phyloP scores from a whole-genome alignment of 92 coral and sea anemone species.

The Nematostella vectensis region DNA sequence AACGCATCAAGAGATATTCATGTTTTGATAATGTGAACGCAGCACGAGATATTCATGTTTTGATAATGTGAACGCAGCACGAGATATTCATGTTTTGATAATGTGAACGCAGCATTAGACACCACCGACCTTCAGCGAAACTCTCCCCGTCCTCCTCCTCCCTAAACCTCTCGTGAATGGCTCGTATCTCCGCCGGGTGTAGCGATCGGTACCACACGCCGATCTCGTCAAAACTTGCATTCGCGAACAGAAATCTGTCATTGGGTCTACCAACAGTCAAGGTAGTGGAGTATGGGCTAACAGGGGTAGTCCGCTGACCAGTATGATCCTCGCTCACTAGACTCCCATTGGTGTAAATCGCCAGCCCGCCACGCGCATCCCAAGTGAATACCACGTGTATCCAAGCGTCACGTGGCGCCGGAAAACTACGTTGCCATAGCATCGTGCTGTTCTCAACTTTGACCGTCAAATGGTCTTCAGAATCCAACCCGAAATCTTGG shows the following conservation, averaged over 20 bases:
- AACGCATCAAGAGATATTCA: no score
- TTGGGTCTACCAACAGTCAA: constrained; percentile 55
- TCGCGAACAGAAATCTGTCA: constrained; percentile 38
- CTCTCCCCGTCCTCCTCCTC: constrained; percentile 35
- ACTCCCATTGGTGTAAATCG: constrained; percentile 70
- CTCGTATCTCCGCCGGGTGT: constrained; percentile 63
- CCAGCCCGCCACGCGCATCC: constrained; percentile 69
- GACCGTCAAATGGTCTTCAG: constrained; percentile 66
- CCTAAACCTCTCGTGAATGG: constrained; percentile 51
- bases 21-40: no score
- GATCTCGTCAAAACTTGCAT: constrained; percentile 74
- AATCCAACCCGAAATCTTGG: constrained; percentile 56
- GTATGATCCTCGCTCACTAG: constrained; percentile 33
- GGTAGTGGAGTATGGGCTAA: constrained; percentile 40
- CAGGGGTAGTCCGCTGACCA: constrained; percentile 33
- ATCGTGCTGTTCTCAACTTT: constrained; percentile 77
- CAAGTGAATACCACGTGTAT: constrained; percentile 91
- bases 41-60: no score
- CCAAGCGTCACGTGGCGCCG: constrained; percentile 75
- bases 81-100: no score
- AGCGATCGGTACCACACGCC: constrained; percentile 82
- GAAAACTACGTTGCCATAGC: constrained; percentile 82
- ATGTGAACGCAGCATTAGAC: no score
- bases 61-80: no score
- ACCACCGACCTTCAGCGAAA: constrained; percentile 56